Percentiles rank a stretch among this genome's conserved stretches.
Conservation (phyloP, 2,888 invertebrate species). For the Nowickia ferox region DNA sequence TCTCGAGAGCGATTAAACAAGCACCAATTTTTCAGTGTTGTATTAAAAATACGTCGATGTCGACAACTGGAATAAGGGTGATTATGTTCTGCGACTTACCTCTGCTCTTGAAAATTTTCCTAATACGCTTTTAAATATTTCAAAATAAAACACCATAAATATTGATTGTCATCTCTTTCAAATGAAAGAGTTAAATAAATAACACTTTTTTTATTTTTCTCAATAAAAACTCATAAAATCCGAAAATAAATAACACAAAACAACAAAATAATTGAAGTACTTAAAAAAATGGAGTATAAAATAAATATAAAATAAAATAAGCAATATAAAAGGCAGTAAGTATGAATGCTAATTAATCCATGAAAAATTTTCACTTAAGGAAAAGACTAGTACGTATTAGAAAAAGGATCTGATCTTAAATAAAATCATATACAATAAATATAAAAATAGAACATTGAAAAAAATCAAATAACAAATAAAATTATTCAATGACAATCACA, state of each 20-base stretch:
- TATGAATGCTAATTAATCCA: slow-evolving; percentile 50
- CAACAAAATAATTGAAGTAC: slow-evolving; percentile 25
- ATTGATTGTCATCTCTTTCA: slow-evolving; percentile 65
- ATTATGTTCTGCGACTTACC: no score
- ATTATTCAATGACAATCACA: slow-evolving; percentile 68
- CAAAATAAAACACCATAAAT: background rate
- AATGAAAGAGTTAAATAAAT: slow-evolving; percentile 58
- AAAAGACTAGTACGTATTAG: slow-evolving; percentile 29
- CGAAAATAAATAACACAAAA: slow-evolving; percentile 13
- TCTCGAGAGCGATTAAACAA: no score
- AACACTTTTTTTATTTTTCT: slow-evolving; percentile 47
- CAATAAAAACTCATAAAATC: slow-evolving; percentile 40
- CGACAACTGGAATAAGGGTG: no score
- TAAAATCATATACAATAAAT: background rate
- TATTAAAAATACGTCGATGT: no score
- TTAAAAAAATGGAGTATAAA: slow-evolving; percentile 10
- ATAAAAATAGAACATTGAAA: slow-evolving; percentile 11
- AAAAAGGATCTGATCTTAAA: slow-evolving; percentile 12
- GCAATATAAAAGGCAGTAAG: slow-evolving; percentile 53
- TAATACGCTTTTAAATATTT: background rate
- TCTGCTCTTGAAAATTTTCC: no score
- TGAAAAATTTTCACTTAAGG: background rate
- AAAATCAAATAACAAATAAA: slow-evolving; percentile 35
- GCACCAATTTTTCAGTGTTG: no score
- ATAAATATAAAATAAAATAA: slow-evolving; percentile 26